Base-by-base conservation (phyloP, 1,140 invertebrate species). In the Centruroides sculpturatus region DNA sequence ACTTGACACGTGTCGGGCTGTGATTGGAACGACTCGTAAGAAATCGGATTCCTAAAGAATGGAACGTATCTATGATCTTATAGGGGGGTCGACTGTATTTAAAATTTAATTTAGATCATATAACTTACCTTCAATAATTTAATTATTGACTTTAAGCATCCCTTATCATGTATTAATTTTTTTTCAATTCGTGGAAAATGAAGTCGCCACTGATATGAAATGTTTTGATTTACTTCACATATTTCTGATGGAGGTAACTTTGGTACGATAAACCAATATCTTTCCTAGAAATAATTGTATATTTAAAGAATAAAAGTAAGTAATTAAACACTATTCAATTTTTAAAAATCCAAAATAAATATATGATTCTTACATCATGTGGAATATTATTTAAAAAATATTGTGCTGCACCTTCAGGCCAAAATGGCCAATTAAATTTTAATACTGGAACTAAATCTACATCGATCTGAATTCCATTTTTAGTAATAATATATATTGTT, bases 41-140 rank as follows among this genome's bases (percentile, higher is more conserved):
- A n/a, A n/a, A n/a, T n/a, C n/a, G n/a, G n/a, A n/a, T n/a, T n/a
- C n/a, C n/a, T n/a, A n/a, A n/a, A n/a, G n/a, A n/a, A n/a, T n/a
- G n/a, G n/a, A n/a, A n/a, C n/a, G n/a, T n/a, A n/a, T n/a, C n/a
- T n/a, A n/a, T n/a, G n/a, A n/a, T n/a, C n/a, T n/a, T n/a, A n/a
- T n/a, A n/a, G n/a, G n/a, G n/a, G n/a, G n/a, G n/a, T n/a, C n/a
- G n/a, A n/a, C n/a, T n/a, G 23, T 23, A 23, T 23, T 23, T 23
- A 23, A 23, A 23, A 51, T 51, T 13, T 51, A 51, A 13, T 51
- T 41, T 6, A 6, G 3, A 41, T 41, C 8, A 41, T 1, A 56
- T 36, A 6, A 61, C 50, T 53, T 47, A 63, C 62, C 57, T 63
- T 63, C 52, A 63, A 54, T 23, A 63, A 49, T 35, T 63, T 63